Evolutionary conservation across 2,113 vertebrate species (phyloP), one percentile per base, ranked within the genome.

Genomic region (Oryzias celebensis): DNA sequence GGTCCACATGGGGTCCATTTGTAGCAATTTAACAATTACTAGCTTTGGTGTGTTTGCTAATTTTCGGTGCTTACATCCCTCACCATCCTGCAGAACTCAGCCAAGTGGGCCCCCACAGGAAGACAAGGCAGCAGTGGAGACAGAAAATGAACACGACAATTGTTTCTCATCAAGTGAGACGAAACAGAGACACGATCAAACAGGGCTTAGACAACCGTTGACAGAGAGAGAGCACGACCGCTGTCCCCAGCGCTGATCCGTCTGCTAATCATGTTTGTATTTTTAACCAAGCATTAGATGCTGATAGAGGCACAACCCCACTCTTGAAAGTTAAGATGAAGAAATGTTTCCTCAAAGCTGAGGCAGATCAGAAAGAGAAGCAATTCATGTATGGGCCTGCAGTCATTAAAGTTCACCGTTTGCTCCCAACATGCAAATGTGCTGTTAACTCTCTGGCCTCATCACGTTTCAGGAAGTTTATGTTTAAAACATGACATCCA

Each of bases 1-100:
- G 51, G 76, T 74, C 78, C 85, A 84, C 85, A 75, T 79, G 83
- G 81, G 80, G 73, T 86, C 71, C 58, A 80, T 88, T 87, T 80
- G 73, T 73, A 55, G 74, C 81, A 71, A 78, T 84, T 89, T 54
- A 78, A 85, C 81, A 80, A 83, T 88, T 72, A 87, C 81, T 66
- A 52, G 62, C 75, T 76, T 81, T 78, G 71, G 81, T 58, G 51
- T 69, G 74, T 68, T 79, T 68, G 61, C 77, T 82, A 71, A 78
- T 87, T 81, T 62, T 75, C 71, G 64, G 56, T 43, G 53, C 78
- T 82, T 57, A 51, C 65, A 49, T 87, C 78, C 62, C 75, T 68
- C 60, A 68, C 43, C 76, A 77, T 74, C 54, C 56, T 43, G 20
- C 36, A 36, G 46, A 70, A 55, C 51, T 14, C 73, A 61, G 78